Conservation (phyloP, 1,140 invertebrate species). For the honey bee (Apis mellifera) region DNA sequence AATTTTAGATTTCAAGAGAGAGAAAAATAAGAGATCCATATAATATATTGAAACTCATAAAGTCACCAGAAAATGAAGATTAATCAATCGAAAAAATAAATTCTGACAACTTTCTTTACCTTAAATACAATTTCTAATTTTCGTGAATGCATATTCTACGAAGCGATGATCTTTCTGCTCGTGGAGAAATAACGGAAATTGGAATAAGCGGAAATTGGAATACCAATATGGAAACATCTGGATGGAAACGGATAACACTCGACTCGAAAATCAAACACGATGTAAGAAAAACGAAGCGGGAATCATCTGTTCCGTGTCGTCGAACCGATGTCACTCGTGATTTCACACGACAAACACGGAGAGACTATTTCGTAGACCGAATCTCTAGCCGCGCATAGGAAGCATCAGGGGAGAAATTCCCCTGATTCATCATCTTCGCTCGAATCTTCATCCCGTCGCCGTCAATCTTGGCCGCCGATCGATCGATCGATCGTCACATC, state of each 20-base stretch:
- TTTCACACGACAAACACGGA: background rate
- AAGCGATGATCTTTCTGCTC: too few relatives aligned
- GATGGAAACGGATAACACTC: background rate
- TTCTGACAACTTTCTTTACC: too few relatives aligned
- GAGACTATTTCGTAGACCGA: background rate
- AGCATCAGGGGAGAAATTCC: background rate
- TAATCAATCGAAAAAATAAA: too few relatives aligned
- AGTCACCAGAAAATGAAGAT: too few relatives aligned
- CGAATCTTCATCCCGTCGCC: background rate
- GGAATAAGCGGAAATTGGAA: background rate
- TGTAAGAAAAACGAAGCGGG: background rate
- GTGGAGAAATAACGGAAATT: background rate
- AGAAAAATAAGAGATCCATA: too few relatives aligned
- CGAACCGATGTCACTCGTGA: slow-evolving; percentile 4
- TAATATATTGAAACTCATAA: too few relatives aligned
- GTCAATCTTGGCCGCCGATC: background rate
- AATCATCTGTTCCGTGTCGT: slow-evolving; percentile 18
- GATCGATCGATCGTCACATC: slow-evolving; percentile 5
- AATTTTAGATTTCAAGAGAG: too few relatives aligned
- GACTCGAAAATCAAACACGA: background rate
- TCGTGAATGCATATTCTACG: too few relatives aligned
- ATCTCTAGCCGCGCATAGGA: background rate
- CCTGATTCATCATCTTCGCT: background rate
- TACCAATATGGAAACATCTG: background rate
- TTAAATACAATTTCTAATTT: too few relatives aligned